Evolutionary conservation across 2,113 vertebrate genomes (phyloP), one percentile per base, ranked within the genome.

Genomic region (Coreoperca whiteheadi): DNA sequence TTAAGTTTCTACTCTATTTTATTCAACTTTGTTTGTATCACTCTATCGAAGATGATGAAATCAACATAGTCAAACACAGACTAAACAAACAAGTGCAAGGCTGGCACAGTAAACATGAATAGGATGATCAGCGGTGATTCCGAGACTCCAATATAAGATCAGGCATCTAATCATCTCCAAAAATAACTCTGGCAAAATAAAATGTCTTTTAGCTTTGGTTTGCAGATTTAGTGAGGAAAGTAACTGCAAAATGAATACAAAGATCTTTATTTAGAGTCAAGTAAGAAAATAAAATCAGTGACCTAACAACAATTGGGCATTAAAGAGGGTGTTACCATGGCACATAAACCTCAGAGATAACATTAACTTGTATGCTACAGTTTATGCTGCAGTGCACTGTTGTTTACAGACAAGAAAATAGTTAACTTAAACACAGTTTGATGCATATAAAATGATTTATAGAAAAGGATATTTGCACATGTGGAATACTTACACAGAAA

Each of bases 151-250:
- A 59, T 41, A 56, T 61, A 53, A 77, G 3, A 57, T 2, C 34
- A 85, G 8, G 56, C 39, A 48, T 60, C 72, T 81, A 48, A 74
- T 77, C 72, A 74, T 77, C 72, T 73, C 67, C 25, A 15, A 73
- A 76, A 68, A 75, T 63, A 82, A 85, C 34, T 74, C 21, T 20
- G 43, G 64, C 53, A 82, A 71, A 80, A 21, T 60, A 76, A 78
- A 67, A 74, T 51, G 41, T 68, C 63, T 41, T 67, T 74, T 64
- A 46, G 50, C 25, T 9, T 14, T 32, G 18, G 63, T 39, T 68
- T 43, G 34, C 0, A 2, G 61, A 54, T 89, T 80, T 54, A 69
- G 66, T 20, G 32, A 20, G 16, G 37, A 59, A 50, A 77, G 18
- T 12, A 16, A 28, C 28, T 30, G 23, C 30, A 66, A 30, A 51